These are phyloP conservation scores for Chascanopsetta lugubris DNA, from an alignment of 2,113 vertebrate genomes.

Conservation along the genomic window DNA sequence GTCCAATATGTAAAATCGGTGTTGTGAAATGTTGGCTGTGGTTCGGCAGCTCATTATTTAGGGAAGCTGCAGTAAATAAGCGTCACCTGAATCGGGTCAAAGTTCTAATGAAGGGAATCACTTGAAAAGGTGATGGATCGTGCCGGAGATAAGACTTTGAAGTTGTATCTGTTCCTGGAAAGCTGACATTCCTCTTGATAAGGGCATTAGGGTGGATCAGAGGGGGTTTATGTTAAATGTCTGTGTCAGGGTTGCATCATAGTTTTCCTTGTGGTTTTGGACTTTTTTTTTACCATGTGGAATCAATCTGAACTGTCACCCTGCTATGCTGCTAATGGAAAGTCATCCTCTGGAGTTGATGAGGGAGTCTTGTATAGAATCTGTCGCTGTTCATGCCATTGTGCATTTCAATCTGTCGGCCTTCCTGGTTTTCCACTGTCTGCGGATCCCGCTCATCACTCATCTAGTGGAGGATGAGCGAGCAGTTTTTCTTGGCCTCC, in stretches of 20 bases:
- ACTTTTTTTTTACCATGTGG: conserved; percentile 9
- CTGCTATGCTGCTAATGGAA: conserved; percentile 19
- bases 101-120: not conserved
- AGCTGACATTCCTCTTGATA: not conserved
- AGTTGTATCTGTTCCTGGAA: conserved; percentile 11
- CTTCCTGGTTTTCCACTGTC: not conserved
- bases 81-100: conserved; percentile 14
- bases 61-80: not conserved
- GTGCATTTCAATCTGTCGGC: conserved; percentile 2
- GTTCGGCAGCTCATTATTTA: conserved; percentile 29
- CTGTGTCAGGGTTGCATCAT: conserved; percentile 8
- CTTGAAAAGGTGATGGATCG: conserved; percentile 6
- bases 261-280: not conserved
- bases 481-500: conserved; percentile 27
- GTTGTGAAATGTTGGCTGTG: conserved; percentile 44
- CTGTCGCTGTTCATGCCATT: not conserved
- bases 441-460: conserved; percentile 12
- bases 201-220: not conserved
- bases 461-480: conserved; percentile 12
- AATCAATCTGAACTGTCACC: conserved; percentile 7
- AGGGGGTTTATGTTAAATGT: conserved; percentile 5
- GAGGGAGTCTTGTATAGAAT: not conserved
- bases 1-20: conserved; percentile 51
- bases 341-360: not conserved
- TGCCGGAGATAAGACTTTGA: not conserved